Base-by-base conservation (phyloP, 1,140 invertebrate species). In the Brachionus angularis region DNA sequence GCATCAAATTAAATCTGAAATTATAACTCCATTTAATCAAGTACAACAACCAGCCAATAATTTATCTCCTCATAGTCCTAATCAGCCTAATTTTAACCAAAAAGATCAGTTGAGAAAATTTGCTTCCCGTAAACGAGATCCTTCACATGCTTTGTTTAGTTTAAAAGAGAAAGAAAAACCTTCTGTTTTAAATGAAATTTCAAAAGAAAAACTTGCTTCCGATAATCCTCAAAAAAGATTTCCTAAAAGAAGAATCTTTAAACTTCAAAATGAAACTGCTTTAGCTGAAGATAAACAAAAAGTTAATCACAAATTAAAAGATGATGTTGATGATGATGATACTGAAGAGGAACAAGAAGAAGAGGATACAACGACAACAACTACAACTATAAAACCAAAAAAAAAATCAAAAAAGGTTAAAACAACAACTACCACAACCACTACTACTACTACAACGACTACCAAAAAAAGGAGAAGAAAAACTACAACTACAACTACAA, bases 101-200 rank as follows among this genome's bases (percentile, higher is more conserved):
- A 12, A 31, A 3, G 36, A 12, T 58, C 53, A 58, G 23, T 58
- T 58, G 18, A 34, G 39, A 39, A 58, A 58, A 58, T 58, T 58
- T 58, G 33, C 21, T 25, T 23, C 23, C 12, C 18, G 53, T 10
- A 58, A 58, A 14, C n/a, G 53, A 5, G 36, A 58, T 23, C 53
- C 53, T 8, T 39, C 36, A 25, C 53, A 58, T 58, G 33, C 34
- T 4, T 36, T 58, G 21, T 58, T 58, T 21, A 58, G 21, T 39
- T 14, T 39, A 39, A 58, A 34, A 58, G 53, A 58, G 39, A 58
- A 58, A 58, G 53, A 58, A 58, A 58, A 39, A 58, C 18, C 34
- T 42, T n/a, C n/a, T n/a, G n/a, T n/a, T n/a, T n/a, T n/a, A n/a
- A n/a, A n/a, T n/a, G n/a, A n/a, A 58, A 58, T 58, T 21, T 58